Percentiles rank a stretch among this genome's conserved stretches.
Evolutionary conservation across 1,140 invertebrate species (phyloP).

Genomic region (Spodoptera litura): DNA sequence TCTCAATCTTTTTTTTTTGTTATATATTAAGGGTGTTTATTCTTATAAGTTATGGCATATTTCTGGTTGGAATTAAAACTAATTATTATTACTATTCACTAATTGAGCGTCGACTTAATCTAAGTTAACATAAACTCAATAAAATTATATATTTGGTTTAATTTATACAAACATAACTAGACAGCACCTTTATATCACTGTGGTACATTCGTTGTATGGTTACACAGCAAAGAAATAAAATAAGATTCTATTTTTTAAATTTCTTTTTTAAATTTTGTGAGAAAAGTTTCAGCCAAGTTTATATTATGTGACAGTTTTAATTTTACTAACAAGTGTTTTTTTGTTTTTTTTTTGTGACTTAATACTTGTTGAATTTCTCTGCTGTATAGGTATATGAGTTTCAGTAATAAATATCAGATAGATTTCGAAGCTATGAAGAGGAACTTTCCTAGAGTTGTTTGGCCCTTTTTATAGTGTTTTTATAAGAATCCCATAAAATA

Average conservation of each 20-base stretch:
- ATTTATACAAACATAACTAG: slow-evolving; percentile 69
- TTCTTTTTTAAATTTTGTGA: no score
- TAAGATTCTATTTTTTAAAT: no score
- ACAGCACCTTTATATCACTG: slow-evolving; percentile 78
- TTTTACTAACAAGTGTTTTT: no score
- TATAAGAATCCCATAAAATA: slow-evolving; percentile 22
- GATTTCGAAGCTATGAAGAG: slow-evolving; percentile 34
- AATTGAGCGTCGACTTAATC: slow-evolving; percentile 77
- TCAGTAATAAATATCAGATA: slow-evolving; percentile 36
- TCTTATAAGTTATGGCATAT: slow-evolving; percentile 69
- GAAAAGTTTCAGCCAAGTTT: no score
- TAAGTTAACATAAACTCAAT: slow-evolving; percentile 62
- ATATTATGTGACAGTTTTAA: no score
- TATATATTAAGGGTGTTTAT: slow-evolving; percentile 17
- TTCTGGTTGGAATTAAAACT: slow-evolving; percentile 51
- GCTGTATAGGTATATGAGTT: not conserved
- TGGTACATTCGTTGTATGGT: slow-evolving; percentile 60
- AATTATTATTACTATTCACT: slow-evolving; percentile 54
- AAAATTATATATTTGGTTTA: slow-evolving; percentile 76
- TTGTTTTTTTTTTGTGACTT: no score
- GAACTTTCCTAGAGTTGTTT: slow-evolving; percentile 41
- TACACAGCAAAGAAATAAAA: slow-evolving; percentile 9
- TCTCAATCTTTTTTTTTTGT: not conserved
- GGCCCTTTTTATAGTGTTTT: slow-evolving; percentile 14
- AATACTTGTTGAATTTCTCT: not conserved